Base-by-base conservation (phyloP, 1,140 invertebrate species). In the Drosophila setifemur region DNA sequence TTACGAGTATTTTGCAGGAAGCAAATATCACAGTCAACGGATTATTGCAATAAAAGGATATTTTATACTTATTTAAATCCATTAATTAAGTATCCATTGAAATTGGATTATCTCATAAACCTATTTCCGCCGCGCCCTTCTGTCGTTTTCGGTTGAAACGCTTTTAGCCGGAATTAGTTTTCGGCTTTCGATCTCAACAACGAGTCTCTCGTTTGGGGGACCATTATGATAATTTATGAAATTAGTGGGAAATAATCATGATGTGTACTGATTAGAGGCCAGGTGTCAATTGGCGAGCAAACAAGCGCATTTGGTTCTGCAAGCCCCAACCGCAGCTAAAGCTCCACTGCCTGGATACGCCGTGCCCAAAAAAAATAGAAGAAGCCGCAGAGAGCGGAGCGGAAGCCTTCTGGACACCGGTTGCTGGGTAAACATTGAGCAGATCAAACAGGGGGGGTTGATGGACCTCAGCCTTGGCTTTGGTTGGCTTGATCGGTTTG, bases 161-260 rank as follows among this genome's bases (percentile, higher is more conserved):
- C 39, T 23, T 68, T 73, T 29, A 64, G 31, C 45, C 43, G 37
- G 25, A 72, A 50, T 57, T 21, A 33, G 23, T 21, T 29, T 50
- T 50, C 11, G 18, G n/a, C 12, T 19, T 43, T 45, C 12, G 26
- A 14, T 25, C 48, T 50, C 49, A 9, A 11, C 19, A 54, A 45
- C 40, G 3, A 57, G 57, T 57, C 37, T 48, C 58, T 64, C 61
- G 61, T 64, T 66, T 25, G 57, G 23, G 54, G 45, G 69, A 67
- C 28, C 54, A 58, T 70, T 60, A 67, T 76, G 82, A 81, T 86
- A 64, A 86, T 81, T 73, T 76, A 73, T 76, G 79, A 63, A 86
- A 87, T 86, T 86, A 81, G 72, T 76, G 63, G 53, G 72, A 86
- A 86, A 81, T 86, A 87, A 87, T 86, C 81, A 86, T 81, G 81